A percentile compares a stretch with the other conserved stretches of the same genome.
These are phyloP conservation scores for Steromphala cineraria DNA, from an alignment of 2,888 invertebrate genomes.

Conservation along the genomic window DNA sequence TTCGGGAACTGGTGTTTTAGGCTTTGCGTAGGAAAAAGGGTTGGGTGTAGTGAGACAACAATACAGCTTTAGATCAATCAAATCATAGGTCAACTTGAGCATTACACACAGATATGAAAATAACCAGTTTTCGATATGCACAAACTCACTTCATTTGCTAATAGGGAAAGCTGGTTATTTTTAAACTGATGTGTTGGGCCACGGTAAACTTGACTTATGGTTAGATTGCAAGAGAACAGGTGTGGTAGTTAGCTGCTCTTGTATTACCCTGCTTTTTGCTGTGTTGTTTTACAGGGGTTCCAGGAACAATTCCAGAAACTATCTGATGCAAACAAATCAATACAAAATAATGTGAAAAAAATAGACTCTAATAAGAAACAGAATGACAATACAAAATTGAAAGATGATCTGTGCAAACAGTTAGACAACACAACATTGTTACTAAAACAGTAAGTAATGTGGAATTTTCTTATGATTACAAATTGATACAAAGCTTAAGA, in stretches of 20 bases:
- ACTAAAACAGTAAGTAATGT: slow-evolving; percentile 43
- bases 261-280: not conserved
- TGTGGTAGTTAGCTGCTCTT: not conserved
- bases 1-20: too few species aligned
- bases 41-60: too few species aligned
- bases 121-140: too few species aligned
- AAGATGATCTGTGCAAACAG: slow-evolving; percentile 49
- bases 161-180: too few species aligned
- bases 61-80: too few species aligned
- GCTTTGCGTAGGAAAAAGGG: too few species aligned
- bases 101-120: too few species aligned
- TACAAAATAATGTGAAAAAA: slow-evolving; percentile 41
- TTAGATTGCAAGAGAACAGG: not conserved
- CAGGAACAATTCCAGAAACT: slow-evolving; percentile 46
- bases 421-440: slow-evolving; percentile 43
- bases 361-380: slow-evolving; percentile 49
- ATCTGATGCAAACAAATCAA: slow-evolving; percentile 22
- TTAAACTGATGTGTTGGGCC: too few species aligned
- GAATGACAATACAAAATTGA: slow-evolving; percentile 48
- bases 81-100: too few species aligned
- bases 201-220: too few species aligned
- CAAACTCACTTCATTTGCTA: too few species aligned
- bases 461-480: not conserved
- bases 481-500: too few species aligned
- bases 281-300: slow-evolving; percentile 34